Evolutionary conservation across 2,797 vertebrate genomes (phyloP).

Genomic region (Mus caroli): DNA sequence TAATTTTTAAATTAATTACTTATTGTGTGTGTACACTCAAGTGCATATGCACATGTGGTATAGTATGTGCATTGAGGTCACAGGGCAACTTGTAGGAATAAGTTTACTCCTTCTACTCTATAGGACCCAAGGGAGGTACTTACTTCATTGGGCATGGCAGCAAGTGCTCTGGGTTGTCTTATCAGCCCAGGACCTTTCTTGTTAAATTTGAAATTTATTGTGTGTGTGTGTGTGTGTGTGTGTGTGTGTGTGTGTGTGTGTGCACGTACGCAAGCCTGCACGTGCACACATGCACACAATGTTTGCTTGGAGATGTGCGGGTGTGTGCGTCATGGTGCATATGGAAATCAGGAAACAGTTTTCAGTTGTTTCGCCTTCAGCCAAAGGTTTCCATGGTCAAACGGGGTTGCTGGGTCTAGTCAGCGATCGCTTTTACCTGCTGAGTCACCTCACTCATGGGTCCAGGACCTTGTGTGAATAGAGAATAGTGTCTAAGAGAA

Average conservation of each 20-base stretch:
- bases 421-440: neutral
- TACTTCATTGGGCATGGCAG: neutral
- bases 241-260: neutral
- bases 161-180: neutral
- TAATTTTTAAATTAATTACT: neutral
- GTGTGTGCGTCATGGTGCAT: neutral
- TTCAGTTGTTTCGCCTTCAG: neutral
- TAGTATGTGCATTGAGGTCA: neutral
- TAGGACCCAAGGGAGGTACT: neutral
- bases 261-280: too few relatives aligned
- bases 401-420: neutral
- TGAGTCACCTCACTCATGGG: neutral
- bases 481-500: constrained; percentile 56
- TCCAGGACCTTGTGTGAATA: constrained; percentile 3
- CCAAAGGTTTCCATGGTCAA: neutral
- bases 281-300: neutral
- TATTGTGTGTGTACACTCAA: neutral
- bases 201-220: neutral
- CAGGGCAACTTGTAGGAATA: neutral
- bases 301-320: neutral
- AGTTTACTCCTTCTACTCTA: neutral
- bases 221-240: neutral
- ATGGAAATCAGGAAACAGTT: neutral
- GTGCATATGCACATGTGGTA: neutral
- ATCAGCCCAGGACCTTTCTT: neutral